Conservation (phyloP, 2,797 vertebrate species). For the Gallinago solitaria region DNA sequence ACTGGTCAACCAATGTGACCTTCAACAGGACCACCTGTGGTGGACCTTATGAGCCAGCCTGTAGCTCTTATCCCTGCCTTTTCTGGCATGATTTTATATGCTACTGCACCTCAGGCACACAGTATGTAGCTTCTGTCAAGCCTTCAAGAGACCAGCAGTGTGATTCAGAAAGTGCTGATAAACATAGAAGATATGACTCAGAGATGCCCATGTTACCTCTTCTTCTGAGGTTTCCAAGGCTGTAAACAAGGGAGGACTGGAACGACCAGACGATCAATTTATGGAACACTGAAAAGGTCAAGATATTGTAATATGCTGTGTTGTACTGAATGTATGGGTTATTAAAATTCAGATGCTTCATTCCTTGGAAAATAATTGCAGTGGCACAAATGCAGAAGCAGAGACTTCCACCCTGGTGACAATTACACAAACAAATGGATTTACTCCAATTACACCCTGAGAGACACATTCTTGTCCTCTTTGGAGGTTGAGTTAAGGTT, state of each 20-base stretch:
- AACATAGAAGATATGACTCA: conserved; percentile 15
- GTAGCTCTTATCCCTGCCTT: conserved; percentile 27
- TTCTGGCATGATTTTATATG: conserved; percentile 23
- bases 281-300: conserved; percentile 71
- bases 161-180: conserved; percentile 47
- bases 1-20: conserved; percentile 29
- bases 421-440: conserved; percentile 33
- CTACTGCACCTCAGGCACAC: conserved; percentile 19
- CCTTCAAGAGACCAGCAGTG: conserved; percentile 9
- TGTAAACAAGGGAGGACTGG: conserved; percentile 40
- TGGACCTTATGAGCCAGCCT: neutral
- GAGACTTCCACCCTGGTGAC: neutral
- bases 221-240: conserved; percentile 44
- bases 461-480: neutral
- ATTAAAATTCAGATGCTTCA: neutral
- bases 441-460: neutral
- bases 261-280: conserved; percentile 61
- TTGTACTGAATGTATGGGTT: neutral
- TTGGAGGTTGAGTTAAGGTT: neutral
- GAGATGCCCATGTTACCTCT: conserved; percentile 10
- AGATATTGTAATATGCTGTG: conserved; percentile 9
- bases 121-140: conserved; percentile 21
- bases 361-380: conserved; percentile 26
- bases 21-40: conserved; percentile 33
- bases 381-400: neutral